Conservation (phyloP, 2,113 vertebrate genomes). For the Bos indicus region DNA sequence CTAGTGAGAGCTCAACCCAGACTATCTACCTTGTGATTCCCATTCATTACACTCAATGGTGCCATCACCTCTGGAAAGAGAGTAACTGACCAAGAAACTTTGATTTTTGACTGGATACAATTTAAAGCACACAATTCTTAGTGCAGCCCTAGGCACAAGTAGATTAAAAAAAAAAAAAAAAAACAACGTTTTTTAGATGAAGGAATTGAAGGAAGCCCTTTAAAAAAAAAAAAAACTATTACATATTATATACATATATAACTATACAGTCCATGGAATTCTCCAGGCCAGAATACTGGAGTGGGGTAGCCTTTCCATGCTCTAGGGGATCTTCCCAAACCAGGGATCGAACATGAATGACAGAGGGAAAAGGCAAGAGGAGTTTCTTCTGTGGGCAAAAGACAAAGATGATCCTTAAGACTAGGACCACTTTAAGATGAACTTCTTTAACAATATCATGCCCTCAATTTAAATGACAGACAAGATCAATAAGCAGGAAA, state of each 20-base stretch:
- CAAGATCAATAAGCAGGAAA: background rate
- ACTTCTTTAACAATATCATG: background rate
- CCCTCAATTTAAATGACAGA: background rate
- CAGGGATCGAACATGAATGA: background rate
- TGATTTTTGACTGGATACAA: background rate
- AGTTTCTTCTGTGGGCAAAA: background rate
- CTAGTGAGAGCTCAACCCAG: background rate
- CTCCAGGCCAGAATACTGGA: no score
- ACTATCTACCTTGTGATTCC: background rate
- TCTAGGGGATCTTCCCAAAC: no score
- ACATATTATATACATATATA: no score
- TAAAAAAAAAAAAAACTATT: no score
- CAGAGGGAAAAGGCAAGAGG: background rate
- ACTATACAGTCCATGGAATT: no score
- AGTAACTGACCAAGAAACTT: background rate
- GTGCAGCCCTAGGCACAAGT: background rate
- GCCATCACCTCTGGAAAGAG: background rate
- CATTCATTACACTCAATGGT: background rate
- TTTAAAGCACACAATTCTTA: background rate
- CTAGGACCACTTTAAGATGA: background rate
- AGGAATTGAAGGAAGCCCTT: background rate
- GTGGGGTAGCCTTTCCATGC: no score
- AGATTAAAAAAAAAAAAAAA: background rate
- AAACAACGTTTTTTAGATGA: background rate
- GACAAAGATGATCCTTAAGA: background rate